A percentile compares a stretch with the other conserved stretches of the same genome.
Evolutionary conservation across 2,888 invertebrate genomes (phyloP).

Genomic region (Empis livida): DNA sequence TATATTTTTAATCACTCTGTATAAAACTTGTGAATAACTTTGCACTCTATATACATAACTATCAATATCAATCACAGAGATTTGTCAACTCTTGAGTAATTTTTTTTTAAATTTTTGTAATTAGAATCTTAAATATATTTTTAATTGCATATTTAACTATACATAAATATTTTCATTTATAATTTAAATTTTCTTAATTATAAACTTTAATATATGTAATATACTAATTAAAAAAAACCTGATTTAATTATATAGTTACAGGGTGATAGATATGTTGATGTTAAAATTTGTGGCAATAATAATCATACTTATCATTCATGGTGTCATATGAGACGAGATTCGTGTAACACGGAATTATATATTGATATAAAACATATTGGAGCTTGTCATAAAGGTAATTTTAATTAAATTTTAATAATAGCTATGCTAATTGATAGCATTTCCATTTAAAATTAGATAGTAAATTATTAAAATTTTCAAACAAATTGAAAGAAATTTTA

Average conservation of each 20-base stretch:
- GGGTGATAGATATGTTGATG: conserved; percentile 25
- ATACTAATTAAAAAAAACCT: too few species aligned
- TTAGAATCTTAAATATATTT: background rate
- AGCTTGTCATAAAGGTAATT: conserved; percentile 39
- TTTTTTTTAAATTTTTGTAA: background rate
- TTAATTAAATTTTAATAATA: too few species aligned
- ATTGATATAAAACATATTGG: conserved; percentile 57
- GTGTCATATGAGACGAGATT: conserved; percentile 66
- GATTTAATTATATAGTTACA: conserved; percentile 9
- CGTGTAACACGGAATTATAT: conserved; percentile 58
- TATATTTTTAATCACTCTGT: background rate
- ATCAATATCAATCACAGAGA: background rate
- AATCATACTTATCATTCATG: conserved; percentile 61
- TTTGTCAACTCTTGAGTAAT: background rate
- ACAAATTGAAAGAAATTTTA: too few species aligned
- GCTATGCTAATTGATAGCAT: too few species aligned
- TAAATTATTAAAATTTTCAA: too few species aligned
- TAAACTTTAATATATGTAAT: too few species aligned
- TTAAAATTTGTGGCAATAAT: conserved; percentile 56
- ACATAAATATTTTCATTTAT: too few species aligned
- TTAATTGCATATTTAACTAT: too few species aligned
- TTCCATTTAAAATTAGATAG: too few species aligned
- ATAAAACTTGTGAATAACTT: too few species aligned
- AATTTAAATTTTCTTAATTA: too few species aligned
- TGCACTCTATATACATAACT: background rate